Conservation (phyloP, 2,797 vertebrate species). For the Myripristis murdjan region DNA sequence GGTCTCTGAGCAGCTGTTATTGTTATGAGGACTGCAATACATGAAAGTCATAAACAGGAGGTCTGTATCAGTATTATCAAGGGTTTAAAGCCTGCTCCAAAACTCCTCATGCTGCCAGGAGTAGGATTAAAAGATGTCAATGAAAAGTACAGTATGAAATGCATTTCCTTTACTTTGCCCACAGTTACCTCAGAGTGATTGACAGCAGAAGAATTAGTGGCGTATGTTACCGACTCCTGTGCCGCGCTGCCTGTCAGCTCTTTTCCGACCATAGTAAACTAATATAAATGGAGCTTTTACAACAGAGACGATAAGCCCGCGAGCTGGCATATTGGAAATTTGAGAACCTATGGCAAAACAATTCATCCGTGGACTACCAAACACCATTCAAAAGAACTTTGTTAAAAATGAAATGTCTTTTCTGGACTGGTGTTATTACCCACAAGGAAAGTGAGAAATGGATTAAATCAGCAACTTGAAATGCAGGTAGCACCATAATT, state of each 20-base stretch:
- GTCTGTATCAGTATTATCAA: neutral
- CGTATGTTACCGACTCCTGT: constrained; percentile 32
- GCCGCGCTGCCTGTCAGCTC: constrained; percentile 23
- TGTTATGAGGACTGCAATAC: constrained; percentile 4
- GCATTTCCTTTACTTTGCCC: constrained; percentile 8
- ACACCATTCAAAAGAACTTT: neutral
- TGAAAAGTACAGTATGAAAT: constrained; percentile 11
- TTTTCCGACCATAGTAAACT: constrained; percentile 11
- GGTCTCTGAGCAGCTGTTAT: constrained; percentile 28
- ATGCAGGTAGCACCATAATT: neutral
- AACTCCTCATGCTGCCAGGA: constrained; percentile 15
- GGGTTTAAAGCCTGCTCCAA: neutral
- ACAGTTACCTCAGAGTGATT: constrained; percentile 27
- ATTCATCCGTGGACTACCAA: neutral
- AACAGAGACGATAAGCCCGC: constrained; percentile 29
- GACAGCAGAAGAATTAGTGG: constrained; percentile 32
- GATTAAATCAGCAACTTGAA: neutral
- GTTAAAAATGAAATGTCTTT: neutral
- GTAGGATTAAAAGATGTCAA: constrained; percentile 20
- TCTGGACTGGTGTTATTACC: neutral
- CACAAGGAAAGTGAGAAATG: neutral
- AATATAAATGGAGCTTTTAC: constrained; percentile 26
- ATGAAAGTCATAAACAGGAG: constrained; percentile 38
- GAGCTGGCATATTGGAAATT: constrained; percentile 10
- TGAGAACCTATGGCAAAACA: constrained; percentile 14